A percentile compares a stretch with the other conserved stretches of the same genome.
These are phyloP conservation scores for Xenopus laevis DNA, from an alignment of 2,113 vertebrate species.

Conservation along the genomic window DNA sequence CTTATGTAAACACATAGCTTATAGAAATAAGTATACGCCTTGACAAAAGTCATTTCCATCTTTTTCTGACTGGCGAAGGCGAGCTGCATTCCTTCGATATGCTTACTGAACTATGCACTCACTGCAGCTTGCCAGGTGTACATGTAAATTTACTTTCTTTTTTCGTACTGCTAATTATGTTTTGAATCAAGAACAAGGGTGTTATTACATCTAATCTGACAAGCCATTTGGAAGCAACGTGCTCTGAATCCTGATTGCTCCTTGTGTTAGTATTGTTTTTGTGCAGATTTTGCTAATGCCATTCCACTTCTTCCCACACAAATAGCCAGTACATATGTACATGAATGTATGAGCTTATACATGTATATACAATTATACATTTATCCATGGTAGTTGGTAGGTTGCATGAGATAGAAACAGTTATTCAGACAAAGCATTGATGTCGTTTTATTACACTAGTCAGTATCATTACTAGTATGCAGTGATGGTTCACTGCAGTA, in stretches of 20 bases:
- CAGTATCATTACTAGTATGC: too few relatives aligned
- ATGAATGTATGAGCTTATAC: not conserved
- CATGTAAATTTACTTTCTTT: constrained; percentile 18
- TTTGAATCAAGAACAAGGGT: constrained; percentile 43
- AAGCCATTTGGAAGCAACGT: constrained; percentile 23
- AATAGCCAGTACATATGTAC: not conserved
- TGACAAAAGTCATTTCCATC: constrained; percentile 21
- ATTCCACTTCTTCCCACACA: constrained; percentile 28
- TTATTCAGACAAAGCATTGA: too few relatives aligned
- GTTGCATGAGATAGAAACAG: too few relatives aligned
- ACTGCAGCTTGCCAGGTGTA: constrained; percentile 36
- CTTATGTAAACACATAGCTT: constrained; percentile 32
- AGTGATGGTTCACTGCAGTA: too few relatives aligned
- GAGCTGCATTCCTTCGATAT: constrained; percentile 14
- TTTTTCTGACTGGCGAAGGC: constrained; percentile 10
- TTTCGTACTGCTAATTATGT: constrained; percentile 45
- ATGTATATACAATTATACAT: too few relatives aligned
- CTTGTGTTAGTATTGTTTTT: constrained; percentile 31
- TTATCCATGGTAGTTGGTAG: too few relatives aligned
- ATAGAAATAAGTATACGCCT: not conserved
- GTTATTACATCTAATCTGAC: constrained; percentile 37
- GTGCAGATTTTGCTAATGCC: not conserved
- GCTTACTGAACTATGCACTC: constrained; percentile 32
- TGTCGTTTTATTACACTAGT: too few relatives aligned
- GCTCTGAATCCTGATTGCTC: constrained; percentile 25